A percentile compares a stretch with the other conserved stretches of the same genome.
phyloP scores from a whole-genome alignment of 2,113 vertebrate species.

The Hydrolagus affinis region DNA sequence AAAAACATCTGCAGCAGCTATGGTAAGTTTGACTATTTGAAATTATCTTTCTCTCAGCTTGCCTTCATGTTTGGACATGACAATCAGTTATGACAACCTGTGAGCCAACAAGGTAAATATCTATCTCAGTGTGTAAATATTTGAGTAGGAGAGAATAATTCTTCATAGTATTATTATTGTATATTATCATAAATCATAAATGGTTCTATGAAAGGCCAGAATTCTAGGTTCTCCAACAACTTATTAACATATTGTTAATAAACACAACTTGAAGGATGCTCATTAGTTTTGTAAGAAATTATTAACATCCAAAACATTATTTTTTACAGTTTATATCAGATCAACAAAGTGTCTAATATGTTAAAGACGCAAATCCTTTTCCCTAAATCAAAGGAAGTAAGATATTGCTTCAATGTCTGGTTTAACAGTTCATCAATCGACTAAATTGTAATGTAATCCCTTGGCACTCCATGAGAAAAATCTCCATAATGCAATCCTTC shows the following conservation, averaged over 20 bases:
- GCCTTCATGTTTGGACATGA: slow-evolving; percentile 38
- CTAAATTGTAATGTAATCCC: not conserved
- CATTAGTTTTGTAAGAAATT: not conserved
- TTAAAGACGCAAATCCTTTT: not conserved
- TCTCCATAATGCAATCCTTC: not conserved
- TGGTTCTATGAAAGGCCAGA: not conserved
- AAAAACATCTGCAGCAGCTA: not conserved
- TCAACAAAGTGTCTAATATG: not conserved
- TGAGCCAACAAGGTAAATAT: slow-evolving; percentile 47
- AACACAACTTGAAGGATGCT: not conserved
- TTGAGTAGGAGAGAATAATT: slow-evolving; percentile 38
- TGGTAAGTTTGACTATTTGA: slow-evolving; percentile 40
- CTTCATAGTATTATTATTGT: slow-evolving; percentile 22
- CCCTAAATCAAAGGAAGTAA: not conserved
- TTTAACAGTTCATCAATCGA: not conserved
- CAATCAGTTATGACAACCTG: slow-evolving; percentile 37
- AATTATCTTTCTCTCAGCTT: slow-evolving; percentile 38
- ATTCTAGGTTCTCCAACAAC: not conserved
- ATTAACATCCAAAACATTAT: not conserved
- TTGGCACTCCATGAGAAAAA: not conserved
- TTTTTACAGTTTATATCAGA: not conserved
- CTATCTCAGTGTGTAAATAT: slow-evolving; percentile 46
- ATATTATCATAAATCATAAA: slow-evolving; percentile 13
- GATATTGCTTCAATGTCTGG: not conserved
- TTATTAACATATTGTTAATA: no score